Evolutionary conservation across 2,113 vertebrate genomes (phyloP).

Genomic region (Calidris pygmaea): DNA sequence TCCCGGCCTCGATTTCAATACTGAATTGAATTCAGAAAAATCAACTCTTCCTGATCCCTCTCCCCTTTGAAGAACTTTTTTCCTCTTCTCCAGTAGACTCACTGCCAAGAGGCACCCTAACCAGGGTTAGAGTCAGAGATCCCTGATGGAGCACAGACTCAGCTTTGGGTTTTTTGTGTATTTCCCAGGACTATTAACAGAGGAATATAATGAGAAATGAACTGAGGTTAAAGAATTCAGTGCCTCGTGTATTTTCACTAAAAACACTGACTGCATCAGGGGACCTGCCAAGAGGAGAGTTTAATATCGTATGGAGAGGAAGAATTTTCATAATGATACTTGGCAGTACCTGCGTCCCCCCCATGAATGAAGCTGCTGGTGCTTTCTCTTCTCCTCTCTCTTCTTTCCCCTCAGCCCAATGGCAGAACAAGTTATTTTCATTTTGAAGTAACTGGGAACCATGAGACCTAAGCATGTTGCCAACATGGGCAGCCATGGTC

Average conservation of each 20-base stretch:
- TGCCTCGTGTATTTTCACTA: slow-evolving; percentile 37
- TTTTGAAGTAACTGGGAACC: not conserved
- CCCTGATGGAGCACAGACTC: not conserved
- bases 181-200: slow-evolving; percentile 51
- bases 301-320: slow-evolving; percentile 53
- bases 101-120: slow-evolving; percentile 5
- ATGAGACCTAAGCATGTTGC: not conserved
- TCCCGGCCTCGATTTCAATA: not conserved
- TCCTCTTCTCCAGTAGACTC: not conserved
- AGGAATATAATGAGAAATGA: slow-evolving; percentile 48
- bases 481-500: not conserved
- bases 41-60: not conserved
- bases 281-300: slow-evolving; percentile 49
- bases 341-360: slow-evolving; percentile 45
- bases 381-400: not conserved
- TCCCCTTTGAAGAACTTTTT: not conserved
- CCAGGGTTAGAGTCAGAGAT: not conserved
- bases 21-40: not conserved
- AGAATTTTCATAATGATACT: slow-evolving; percentile 61
- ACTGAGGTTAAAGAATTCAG: slow-evolving; percentile 61
- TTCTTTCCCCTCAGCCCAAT: not conserved
- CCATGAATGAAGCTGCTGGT: slow-evolving; percentile 27
- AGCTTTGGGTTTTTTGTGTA: not conserved
- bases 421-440: not conserved
- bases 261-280: slow-evolving; percentile 44